Evolutionary conservation across 2,888 invertebrate genomes (phyloP).

Genomic region (Macrosoma leucophasiata): DNA sequence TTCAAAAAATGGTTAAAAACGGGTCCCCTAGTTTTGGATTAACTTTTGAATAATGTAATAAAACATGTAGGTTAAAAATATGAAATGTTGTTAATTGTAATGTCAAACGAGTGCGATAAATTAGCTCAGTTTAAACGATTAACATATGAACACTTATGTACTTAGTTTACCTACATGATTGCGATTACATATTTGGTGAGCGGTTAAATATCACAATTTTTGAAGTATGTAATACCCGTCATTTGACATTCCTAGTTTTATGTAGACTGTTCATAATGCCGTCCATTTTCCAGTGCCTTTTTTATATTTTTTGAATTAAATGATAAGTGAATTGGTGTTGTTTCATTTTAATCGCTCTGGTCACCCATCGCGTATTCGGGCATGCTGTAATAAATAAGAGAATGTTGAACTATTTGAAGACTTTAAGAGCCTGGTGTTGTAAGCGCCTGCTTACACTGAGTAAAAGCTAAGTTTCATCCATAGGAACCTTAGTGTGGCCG

Average conservation of each 20-base stretch:
- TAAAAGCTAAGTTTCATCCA: neutral
- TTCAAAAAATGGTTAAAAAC: too few species aligned
- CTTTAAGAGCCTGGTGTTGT: neutral
- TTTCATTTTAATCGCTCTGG: constrained; percentile 5
- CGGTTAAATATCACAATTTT: neutral
- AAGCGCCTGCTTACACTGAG: constrained; percentile 5
- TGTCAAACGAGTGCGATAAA: neutral
- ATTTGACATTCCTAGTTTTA: constrained; percentile 4
- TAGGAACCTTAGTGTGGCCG: neutral
- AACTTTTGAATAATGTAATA: neutral
- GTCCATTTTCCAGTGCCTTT: constrained; percentile 11
- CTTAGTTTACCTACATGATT: neutral
- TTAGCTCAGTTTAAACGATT: too few species aligned
- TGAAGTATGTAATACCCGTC: neutral
- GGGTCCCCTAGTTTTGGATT: constrained; percentile 1
- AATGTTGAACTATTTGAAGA: too few species aligned
- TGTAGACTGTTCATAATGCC: constrained; percentile 1
- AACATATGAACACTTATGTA: neutral
- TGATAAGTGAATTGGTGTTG: neutral
- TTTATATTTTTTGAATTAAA: constrained; percentile 8
- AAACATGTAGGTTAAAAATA: neutral
- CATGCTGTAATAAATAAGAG: too few species aligned
- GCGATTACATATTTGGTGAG: neutral
- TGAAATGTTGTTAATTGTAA: neutral
- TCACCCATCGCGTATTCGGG: too few species aligned